A percentile compares a stretch with the other conserved stretches of the same genome.
phyloP scores from a whole-genome alignment of 2,113 vertebrate genomes.

The Dicaeum eximium region DNA sequence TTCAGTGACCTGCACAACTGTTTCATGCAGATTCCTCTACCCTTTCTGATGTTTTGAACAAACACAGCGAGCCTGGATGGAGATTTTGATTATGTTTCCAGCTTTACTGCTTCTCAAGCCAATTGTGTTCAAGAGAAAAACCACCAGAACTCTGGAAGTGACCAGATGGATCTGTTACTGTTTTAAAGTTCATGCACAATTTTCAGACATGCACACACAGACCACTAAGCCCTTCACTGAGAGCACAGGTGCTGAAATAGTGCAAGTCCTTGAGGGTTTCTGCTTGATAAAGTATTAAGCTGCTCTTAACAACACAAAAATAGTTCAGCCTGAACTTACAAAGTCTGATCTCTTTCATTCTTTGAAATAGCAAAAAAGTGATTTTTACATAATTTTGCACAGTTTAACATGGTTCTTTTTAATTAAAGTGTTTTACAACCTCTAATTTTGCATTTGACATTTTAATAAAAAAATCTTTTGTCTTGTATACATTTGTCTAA shows the following conservation, averaged over 20 bases:
- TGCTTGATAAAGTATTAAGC: background rate
- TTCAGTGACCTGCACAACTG: background rate
- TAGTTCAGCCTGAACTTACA: background rate
- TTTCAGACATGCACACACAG: background rate
- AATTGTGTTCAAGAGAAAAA: conserved; percentile 27
- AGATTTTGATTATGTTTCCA: conserved; percentile 56
- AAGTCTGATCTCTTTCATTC: background rate
- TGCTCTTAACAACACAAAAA: background rate
- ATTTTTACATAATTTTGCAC: conserved; percentile 8
- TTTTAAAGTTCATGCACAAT: conserved; percentile 7
- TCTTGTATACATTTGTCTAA: background rate
- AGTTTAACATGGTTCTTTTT: background rate
- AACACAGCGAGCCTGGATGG: conserved; percentile 60
- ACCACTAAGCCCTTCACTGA: background rate
- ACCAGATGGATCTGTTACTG: conserved; percentile 55
- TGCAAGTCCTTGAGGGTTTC: background rate
- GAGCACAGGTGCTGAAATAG: conserved; percentile 9
- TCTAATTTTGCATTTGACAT: background rate
- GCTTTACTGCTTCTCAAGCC: conserved; percentile 56
- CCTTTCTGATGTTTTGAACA: conserved; percentile 71
- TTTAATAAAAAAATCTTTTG: background rate
- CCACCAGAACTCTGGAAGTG: conserved; percentile 24
- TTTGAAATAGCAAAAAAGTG: background rate
- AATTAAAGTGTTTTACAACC: background rate
- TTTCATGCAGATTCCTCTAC: conserved; percentile 56